Conservation (phyloP, 2,797 vertebrate genomes). For the Sparus aurata region DNA sequence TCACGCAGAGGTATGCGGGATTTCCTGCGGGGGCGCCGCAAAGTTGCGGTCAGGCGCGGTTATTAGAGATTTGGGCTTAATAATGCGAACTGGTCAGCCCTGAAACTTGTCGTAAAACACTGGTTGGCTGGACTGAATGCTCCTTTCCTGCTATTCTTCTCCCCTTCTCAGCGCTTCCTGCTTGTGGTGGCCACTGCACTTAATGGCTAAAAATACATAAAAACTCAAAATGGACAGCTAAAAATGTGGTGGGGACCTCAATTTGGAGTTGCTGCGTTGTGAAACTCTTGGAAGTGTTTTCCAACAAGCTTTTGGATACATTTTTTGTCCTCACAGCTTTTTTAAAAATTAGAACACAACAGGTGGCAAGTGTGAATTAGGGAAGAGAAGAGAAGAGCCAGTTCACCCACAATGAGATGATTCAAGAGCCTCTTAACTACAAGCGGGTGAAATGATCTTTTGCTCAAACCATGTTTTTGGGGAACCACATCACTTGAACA, state of each 20-base stretch:
- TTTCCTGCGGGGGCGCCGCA: conserved; percentile 52
- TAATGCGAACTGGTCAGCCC: conserved; percentile 57
- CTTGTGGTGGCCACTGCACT: conserved; percentile 80
- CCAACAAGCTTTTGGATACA: neutral
- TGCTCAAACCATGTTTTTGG: conserved; percentile 54
- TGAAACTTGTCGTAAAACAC: conserved; percentile 76
- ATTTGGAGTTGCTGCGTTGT: conserved; percentile 2
- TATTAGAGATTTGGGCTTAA: conserved; percentile 44
- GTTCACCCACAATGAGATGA: conserved; percentile 55
- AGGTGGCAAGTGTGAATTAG: conserved; percentile 58
- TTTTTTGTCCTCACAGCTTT: neutral
- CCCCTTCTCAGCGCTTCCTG: conserved; percentile 84
- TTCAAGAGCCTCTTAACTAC: conserved; percentile 44
- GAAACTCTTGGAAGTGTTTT: neutral
- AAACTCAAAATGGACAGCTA: conserved; percentile 66
- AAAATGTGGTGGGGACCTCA: conserved; percentile 18
- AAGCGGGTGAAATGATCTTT: conserved; percentile 57
- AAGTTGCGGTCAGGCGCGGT: conserved; percentile 54
- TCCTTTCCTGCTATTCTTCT: conserved; percentile 91
- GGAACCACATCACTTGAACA: conserved; percentile 58
- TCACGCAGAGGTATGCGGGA: conserved; percentile 51
- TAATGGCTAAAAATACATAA: conserved; percentile 86
- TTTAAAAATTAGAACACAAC: conserved; percentile 45
- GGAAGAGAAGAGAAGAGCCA: conserved; percentile 3
- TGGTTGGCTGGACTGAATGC: conserved; percentile 77